These are phyloP conservation scores for Helleia helle DNA, from an alignment of 2,888 invertebrate species.

Conservation along the genomic window DNA sequence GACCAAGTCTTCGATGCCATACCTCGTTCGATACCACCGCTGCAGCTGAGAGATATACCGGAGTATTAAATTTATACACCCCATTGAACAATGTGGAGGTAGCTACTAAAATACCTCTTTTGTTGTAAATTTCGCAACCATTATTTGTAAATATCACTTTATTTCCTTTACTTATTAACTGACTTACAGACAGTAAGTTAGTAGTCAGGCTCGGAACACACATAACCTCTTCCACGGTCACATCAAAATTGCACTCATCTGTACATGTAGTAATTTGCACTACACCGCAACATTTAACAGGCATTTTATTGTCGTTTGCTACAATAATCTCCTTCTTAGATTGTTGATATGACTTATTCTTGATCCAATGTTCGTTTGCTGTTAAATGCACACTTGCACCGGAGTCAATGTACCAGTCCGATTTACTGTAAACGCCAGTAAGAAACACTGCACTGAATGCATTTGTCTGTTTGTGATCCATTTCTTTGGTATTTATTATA, in stretches of 20 bases:
- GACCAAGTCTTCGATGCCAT: constrained; percentile 19
- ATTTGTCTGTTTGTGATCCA: constrained; percentile 8
- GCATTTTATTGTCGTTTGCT: background rate
- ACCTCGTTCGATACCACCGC: constrained; percentile 7
- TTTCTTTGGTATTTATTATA: too few species aligned
- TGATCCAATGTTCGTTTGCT: constrained; percentile 13
- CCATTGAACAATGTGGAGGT: constrained; percentile 17
- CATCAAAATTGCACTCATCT: constrained; percentile 13
- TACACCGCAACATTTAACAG: too few species aligned
- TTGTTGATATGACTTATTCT: background rate
- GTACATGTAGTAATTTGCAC: too few species aligned
- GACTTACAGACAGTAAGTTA: constrained; percentile 16
- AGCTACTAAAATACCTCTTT: too few species aligned
- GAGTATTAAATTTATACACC: constrained; percentile 16
- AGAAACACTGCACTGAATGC: constrained; percentile 22
- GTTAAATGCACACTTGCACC: too few species aligned
- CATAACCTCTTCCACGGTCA: constrained; percentile 14
- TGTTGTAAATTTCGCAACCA: too few species aligned
- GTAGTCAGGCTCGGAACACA: constrained; percentile 14
- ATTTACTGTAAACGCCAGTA: constrained; percentile 13
- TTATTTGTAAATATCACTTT: too few species aligned
- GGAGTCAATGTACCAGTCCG: constrained; percentile 22
- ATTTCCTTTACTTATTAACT: too few species aligned
- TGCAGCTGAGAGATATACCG: constrained; percentile 10
- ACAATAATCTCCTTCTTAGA: background rate